A percentile compares a stretch with the other conserved stretches of the same genome.
phyloP scores from a whole-genome alignment of 2,113 vertebrate genomes.

The Calidris pugnax region DNA sequence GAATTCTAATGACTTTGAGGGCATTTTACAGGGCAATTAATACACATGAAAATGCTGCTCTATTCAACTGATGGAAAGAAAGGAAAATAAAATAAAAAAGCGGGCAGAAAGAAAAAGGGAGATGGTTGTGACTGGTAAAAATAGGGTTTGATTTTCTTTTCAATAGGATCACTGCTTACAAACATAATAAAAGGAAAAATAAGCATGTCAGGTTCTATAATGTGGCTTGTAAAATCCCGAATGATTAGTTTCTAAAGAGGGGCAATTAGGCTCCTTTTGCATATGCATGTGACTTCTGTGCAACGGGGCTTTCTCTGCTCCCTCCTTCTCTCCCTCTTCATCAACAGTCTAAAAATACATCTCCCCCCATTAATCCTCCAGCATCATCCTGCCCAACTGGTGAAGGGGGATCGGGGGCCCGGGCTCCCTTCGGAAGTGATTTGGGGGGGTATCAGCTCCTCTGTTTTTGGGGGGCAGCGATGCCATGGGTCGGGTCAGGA shows the following conservation, averaged over 20 bases:
- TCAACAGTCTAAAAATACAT: constrained; percentile 52
- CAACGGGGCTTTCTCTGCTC: constrained; percentile 51
- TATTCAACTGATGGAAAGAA: constrained; percentile 58
- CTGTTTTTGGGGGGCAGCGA: neutral
- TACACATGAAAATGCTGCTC: constrained; percentile 71
- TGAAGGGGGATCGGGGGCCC: neutral
- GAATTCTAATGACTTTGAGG: constrained; percentile 82
- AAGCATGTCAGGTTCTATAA: constrained; percentile 77
- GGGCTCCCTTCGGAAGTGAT: neutral
- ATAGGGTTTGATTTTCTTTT: constrained; percentile 82
- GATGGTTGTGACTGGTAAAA: constrained; percentile 73
- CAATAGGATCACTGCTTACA: constrained; percentile 78
- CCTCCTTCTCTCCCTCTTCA: constrained; percentile 17
- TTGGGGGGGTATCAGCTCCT: neutral
- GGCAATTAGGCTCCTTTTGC: constrained; percentile 78
- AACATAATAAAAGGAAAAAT: constrained; percentile 81
- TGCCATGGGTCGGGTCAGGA: neutral
- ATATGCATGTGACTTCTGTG: constrained; percentile 74
- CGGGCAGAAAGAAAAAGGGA: constrained; percentile 41
- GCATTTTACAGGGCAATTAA: constrained; percentile 82
- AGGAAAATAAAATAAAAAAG: constrained; percentile 44
- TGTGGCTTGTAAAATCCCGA: constrained; percentile 75
- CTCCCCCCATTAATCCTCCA: neutral
- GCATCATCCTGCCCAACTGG: neutral
- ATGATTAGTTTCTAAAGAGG: constrained; percentile 80